Evolutionary conservation across 2,113 vertebrate species (phyloP).

Genomic region (Elanus axillaris): DNA sequence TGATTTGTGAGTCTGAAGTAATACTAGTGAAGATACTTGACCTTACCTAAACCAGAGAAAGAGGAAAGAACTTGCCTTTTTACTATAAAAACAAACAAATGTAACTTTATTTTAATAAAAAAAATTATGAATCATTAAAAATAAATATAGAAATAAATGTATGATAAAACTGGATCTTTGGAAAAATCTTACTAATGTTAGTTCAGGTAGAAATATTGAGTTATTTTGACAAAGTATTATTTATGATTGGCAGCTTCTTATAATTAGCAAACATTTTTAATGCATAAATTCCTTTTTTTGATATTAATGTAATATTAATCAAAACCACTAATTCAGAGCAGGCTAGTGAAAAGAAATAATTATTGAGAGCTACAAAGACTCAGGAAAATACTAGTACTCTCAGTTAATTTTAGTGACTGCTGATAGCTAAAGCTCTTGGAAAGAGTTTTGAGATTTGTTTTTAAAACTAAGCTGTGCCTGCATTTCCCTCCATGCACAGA

Average conservation of each 20-base stretch:
- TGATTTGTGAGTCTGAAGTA: not conserved
- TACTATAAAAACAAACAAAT: not conserved
- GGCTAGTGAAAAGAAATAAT: conserved; percentile 1
- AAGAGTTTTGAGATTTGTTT: not conserved
- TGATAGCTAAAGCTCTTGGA: not conserved
- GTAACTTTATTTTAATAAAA: not conserved
- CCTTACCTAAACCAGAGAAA: not conserved
- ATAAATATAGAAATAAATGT: not conserved
- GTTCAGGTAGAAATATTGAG: not conserved
- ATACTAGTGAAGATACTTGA: not conserved
- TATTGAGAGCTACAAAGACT: not conserved
- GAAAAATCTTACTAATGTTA: not conserved
- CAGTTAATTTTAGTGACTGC: conserved; percentile 6
- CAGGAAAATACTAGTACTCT: not conserved
- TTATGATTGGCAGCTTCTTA: not conserved
- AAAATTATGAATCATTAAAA: too few species aligned
- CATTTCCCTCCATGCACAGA: not conserved
- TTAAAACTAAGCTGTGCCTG: not conserved
- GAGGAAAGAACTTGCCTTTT: not conserved
- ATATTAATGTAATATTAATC: conserved; percentile 13
- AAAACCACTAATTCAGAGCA: not conserved
- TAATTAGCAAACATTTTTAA: not conserved
- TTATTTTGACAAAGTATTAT: not conserved
- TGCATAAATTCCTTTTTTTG: not conserved
- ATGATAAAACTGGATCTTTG: not conserved